Conservation (phyloP, 2,113 vertebrate species). For the Dascyllus trimaculatus region DNA sequence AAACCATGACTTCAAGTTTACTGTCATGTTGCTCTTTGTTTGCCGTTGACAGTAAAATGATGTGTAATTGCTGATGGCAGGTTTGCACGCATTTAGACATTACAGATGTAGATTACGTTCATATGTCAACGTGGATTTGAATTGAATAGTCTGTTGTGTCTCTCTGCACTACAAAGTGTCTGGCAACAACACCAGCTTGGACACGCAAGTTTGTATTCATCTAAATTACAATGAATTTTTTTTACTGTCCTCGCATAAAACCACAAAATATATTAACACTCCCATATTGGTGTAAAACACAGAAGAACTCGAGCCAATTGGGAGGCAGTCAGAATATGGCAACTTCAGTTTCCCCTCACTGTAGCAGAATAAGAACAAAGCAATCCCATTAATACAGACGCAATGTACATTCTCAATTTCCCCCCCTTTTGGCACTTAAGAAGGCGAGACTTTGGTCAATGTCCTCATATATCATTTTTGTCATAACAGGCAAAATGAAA, state of each 20-base stretch:
- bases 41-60: background rate
- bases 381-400: constrained; percentile 51
- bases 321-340: constrained; percentile 47
- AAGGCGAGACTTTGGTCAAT: constrained; percentile 36
- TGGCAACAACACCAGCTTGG: background rate
- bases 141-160: background rate
- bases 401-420: constrained; percentile 50
- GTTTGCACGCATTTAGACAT: background rate
- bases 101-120: background rate
- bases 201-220: constrained; percentile 16
- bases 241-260: constrained; percentile 27
- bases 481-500: constrained; percentile 52
- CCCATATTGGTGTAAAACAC: constrained; percentile 41
- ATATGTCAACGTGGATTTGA: background rate
- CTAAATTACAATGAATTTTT: constrained; percentile 23
- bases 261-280: constrained; percentile 55
- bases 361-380: constrained; percentile 67
- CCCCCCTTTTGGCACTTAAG: constrained; percentile 36
- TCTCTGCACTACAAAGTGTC: background rate
- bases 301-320: constrained; percentile 33
- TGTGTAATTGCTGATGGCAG: background rate
- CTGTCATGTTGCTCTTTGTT: too few species aligned
- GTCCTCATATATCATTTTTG: constrained; percentile 54
- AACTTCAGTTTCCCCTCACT: constrained; percentile 42
- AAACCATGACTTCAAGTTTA: too few species aligned